A percentile compares a stretch with the other conserved stretches of the same genome.
Evolutionary conservation across 2,113 vertebrate species (phyloP).

Genomic region (Gobius niger): DNA sequence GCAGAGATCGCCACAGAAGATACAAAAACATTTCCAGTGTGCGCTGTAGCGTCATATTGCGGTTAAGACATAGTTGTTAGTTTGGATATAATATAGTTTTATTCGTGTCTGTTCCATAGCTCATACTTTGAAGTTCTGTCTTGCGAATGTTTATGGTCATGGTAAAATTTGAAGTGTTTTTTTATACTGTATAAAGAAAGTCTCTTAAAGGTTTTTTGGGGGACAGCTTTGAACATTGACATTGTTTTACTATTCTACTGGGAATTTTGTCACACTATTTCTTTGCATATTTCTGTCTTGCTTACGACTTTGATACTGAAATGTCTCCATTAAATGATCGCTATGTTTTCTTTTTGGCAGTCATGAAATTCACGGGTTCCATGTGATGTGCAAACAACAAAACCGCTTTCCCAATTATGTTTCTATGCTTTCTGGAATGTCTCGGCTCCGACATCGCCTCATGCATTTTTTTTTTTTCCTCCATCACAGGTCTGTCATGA

Average conservation of each 20-base stretch:
- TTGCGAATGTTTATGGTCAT: neutral
- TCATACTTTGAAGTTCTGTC: neutral
- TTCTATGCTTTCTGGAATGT: neutral
- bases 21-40: neutral
- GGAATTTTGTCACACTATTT: neutral
- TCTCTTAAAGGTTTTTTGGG: neutral
- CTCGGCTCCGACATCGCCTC: neutral
- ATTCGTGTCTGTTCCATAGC: neutral
- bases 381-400: neutral
- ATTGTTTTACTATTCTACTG: neutral
- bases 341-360: too few relatives aligned
- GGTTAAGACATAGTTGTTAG: neutral
- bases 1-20: neutral
- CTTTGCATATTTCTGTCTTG: conserved; percentile 1
- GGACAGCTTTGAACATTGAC: neutral
- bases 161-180: neutral
- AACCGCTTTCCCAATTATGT: neutral
- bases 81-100: neutral
- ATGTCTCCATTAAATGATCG: neutral
- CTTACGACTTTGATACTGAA: neutral
- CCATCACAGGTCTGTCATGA: too few relatives aligned
- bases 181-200: neutral
- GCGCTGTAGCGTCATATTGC: neutral
- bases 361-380: neutral
- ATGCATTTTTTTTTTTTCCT: neutral